These are phyloP conservation scores for Cinclus cinclus DNA, from an alignment of 2,113 vertebrate genomes.

Conservation along the genomic window DNA sequence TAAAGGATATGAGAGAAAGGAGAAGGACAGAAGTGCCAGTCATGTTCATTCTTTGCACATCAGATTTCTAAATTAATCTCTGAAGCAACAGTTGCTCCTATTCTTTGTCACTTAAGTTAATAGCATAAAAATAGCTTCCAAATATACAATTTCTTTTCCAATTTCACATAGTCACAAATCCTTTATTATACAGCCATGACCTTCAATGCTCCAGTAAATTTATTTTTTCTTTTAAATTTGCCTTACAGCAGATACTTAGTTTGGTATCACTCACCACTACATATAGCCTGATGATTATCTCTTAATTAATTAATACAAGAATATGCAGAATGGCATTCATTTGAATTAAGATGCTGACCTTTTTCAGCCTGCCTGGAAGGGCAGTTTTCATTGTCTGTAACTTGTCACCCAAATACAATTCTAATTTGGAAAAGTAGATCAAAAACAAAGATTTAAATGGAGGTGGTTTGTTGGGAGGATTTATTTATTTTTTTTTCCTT, in stretches of 20 bases:
- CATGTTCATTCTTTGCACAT: not conserved
- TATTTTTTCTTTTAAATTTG: constrained; percentile 68
- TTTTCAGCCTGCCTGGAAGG: not conserved
- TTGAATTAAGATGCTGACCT: not conserved
- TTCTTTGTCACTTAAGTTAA: constrained; percentile 75
- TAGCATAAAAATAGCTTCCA: constrained; percentile 73
- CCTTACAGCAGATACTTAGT: constrained; percentile 24
- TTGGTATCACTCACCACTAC: constrained; percentile 12
- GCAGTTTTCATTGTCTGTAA: not conserved
- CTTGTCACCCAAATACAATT: not conserved
- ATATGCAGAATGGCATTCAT: not conserved
- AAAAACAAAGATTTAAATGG: not conserved
- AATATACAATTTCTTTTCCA: constrained; percentile 68
- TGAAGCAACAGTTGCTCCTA: constrained; percentile 66
- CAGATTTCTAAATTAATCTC: constrained; percentile 58
- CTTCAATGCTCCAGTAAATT: constrained; percentile 60
- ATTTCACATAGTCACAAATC: constrained; percentile 65
- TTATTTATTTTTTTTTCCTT: not conserved
- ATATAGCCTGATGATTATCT: not conserved
- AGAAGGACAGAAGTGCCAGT: not conserved
- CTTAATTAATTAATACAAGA: constrained; percentile 32
- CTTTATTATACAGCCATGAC: constrained; percentile 71
- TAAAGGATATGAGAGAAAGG: not conserved
- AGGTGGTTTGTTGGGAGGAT: not conserved
- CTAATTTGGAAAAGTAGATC: not conserved